Percentiles rank a stretch among this genome's conserved stretches.
These are phyloP conservation scores for Microdon myrmicae DNA, from an alignment of 2,888 invertebrate genomes.

Conservation along the genomic window DNA sequence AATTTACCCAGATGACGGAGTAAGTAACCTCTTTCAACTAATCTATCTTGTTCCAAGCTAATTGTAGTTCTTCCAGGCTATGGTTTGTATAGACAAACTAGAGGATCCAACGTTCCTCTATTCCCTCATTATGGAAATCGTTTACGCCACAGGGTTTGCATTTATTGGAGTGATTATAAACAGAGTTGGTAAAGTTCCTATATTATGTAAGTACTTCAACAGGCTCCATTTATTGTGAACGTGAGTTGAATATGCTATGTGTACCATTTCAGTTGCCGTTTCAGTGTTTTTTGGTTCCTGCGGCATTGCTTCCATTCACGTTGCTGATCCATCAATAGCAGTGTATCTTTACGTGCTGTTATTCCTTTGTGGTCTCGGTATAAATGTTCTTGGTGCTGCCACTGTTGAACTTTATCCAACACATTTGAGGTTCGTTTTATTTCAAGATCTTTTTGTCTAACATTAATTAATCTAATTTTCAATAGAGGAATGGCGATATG, in stretches of 20 bases:
- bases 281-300: conserved; percentile 55
- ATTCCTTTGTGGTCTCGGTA: conserved; percentile 56
- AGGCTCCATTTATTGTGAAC: too few relatives aligned
- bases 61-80: conserved; percentile 28
- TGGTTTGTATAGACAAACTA: conserved; percentile 55
- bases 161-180: conserved; percentile 59
- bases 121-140: conserved; percentile 57
- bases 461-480: conserved; percentile 2
- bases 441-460: neutral
- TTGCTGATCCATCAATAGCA: conserved; percentile 55
- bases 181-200: conserved; percentile 58
- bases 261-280: conserved; percentile 52
- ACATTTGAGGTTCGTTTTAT: conserved; percentile 58
- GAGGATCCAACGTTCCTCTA: conserved; percentile 58
- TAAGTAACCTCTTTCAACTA: conserved; percentile 16
- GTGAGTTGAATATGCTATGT: too few relatives aligned
- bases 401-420: conserved; percentile 63
- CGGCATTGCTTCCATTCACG: conserved; percentile 55
- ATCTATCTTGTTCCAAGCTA: neutral
- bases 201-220: conserved; percentile 57
- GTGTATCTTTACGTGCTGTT: conserved; percentile 58
- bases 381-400: conserved; percentile 59
- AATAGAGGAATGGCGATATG: conserved; percentile 69
- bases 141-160: conserved; percentile 58
- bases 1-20: conserved; percentile 52